These are phyloP conservation scores for Notamacropus eugenii DNA, from an alignment of 2,797 vertebrate species.

Conservation along the genomic window DNA sequence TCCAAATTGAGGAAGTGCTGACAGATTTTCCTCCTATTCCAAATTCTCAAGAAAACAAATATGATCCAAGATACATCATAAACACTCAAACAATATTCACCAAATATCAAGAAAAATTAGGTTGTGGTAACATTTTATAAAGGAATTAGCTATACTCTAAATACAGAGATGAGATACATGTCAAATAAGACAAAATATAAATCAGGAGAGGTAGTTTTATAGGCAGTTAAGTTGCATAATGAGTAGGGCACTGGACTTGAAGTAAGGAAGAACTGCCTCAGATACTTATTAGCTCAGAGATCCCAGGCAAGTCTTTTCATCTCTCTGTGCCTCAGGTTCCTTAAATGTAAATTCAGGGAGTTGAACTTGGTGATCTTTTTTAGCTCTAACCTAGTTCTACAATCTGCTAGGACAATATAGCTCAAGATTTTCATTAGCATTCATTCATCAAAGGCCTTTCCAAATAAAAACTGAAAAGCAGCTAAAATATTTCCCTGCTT, in stretches of 20 bases:
- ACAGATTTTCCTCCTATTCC: neutral
- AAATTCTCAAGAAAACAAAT: slow-evolving; percentile 40
- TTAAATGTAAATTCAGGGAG: neutral
- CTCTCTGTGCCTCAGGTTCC: neutral
- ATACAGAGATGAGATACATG: slow-evolving; percentile 31
- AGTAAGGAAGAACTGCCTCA: neutral
- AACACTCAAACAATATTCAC: slow-evolving; percentile 10
- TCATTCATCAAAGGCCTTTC: slow-evolving; percentile 35
- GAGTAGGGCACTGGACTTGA: neutral
- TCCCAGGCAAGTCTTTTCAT: neutral
- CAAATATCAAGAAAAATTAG: slow-evolving; percentile 10
- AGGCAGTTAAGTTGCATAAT: neutral
- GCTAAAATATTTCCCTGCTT: neutral
- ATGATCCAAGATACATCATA: slow-evolving; percentile 38
- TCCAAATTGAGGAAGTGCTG: neutral
- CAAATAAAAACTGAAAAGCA: slow-evolving; percentile 37
- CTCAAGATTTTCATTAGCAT: slow-evolving; percentile 3
- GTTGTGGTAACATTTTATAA: slow-evolving; percentile 23
- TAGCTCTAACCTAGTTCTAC: neutral
- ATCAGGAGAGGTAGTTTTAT: neutral
- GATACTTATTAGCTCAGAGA: neutral
- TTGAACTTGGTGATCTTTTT: neutral
- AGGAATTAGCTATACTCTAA: slow-evolving; percentile 30
- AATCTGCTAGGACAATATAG: slow-evolving; percentile 1
- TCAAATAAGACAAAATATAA: neutral